These are phyloP conservation scores for Agrotis clavis DNA, from an alignment of 2,888 invertebrate species.

Conservation along the genomic window DNA sequence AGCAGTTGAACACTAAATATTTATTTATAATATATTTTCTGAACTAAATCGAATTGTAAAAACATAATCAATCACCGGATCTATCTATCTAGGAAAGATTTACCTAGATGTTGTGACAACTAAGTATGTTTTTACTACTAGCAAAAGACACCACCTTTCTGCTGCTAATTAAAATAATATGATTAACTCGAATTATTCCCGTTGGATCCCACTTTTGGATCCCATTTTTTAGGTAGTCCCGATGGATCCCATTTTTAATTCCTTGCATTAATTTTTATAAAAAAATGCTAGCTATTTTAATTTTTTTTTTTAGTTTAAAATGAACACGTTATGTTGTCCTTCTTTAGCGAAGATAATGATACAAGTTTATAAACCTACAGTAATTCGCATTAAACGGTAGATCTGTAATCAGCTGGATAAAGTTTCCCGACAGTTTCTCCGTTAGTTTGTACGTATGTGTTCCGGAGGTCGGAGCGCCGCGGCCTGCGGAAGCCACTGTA, in stretches of 20 bases:
- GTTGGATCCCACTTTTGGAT: too few species aligned
- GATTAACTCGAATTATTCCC: too few species aligned
- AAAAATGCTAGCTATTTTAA: too few species aligned
- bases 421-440: slow-evolving; percentile 39
- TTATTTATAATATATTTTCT: too few species aligned
- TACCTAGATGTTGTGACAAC: background rate
- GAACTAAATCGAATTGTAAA: too few species aligned
- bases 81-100: background rate
- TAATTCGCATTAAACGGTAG: slow-evolving; percentile 16
- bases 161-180: background rate
- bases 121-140: background rate
- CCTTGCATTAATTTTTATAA: too few species aligned
- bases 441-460: slow-evolving; percentile 52
- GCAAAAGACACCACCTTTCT: background rate
- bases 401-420: slow-evolving; percentile 46
- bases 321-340: background rate
- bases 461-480: slow-evolving; percentile 58
- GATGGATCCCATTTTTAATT: too few species aligned
- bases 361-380: background rate
- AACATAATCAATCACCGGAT: too few species aligned
- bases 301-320: too few species aligned
- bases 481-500: slow-evolving; percentile 69
- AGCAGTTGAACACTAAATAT: background rate
- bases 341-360: background rate
- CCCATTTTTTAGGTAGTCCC: too few species aligned